Evolutionary conservation across 92 coral and sea anemone species (phyloP).

Genomic region (Micromussa lordhowensis): DNA sequence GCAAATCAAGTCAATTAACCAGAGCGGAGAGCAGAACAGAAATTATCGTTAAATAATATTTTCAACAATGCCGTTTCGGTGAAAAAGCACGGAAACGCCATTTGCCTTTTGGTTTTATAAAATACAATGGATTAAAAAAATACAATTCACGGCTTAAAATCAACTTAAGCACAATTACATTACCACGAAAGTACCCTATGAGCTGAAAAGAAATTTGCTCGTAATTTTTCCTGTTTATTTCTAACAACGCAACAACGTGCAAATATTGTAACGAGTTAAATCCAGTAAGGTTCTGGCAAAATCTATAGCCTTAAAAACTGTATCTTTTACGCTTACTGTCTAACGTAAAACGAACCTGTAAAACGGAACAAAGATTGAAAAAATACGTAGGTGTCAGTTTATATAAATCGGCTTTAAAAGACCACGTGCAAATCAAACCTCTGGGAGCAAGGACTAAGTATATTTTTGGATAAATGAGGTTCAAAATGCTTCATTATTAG

Average conservation of each 20-base stretch:
- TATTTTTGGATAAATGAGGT: conserved; percentile 19
- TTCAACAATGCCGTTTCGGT: conserved; percentile 24
- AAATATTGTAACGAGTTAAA: neutral
- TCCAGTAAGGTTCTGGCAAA: neutral
- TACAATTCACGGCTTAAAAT: neutral
- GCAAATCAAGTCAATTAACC: conserved; percentile 51
- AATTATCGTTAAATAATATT: conserved; percentile 36
- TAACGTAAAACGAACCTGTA: neutral
- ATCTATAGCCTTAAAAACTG: neutral
- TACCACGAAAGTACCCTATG: neutral
- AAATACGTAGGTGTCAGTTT: neutral
- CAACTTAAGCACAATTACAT: neutral
- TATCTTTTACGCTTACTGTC: conserved; percentile 1
- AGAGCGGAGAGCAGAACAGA: conserved; percentile 16
- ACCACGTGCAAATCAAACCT: conserved; percentile 24
- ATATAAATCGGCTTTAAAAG: neutral
- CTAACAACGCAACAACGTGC: conserved; percentile 22
- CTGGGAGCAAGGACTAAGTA: neutral
- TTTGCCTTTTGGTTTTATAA: neutral
- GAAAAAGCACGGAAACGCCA: conserved; percentile 19
- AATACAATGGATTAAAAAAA: neutral
- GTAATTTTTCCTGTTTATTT: conserved; percentile 27
- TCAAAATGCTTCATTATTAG: conserved; percentile 10
- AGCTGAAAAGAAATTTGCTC: neutral
- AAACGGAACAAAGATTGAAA: conserved; percentile 10